Evolutionary conservation across 2,797 vertebrate species (phyloP), one percentile per base, ranked within the genome.

Genomic region (Cossypha caffra): DNA sequence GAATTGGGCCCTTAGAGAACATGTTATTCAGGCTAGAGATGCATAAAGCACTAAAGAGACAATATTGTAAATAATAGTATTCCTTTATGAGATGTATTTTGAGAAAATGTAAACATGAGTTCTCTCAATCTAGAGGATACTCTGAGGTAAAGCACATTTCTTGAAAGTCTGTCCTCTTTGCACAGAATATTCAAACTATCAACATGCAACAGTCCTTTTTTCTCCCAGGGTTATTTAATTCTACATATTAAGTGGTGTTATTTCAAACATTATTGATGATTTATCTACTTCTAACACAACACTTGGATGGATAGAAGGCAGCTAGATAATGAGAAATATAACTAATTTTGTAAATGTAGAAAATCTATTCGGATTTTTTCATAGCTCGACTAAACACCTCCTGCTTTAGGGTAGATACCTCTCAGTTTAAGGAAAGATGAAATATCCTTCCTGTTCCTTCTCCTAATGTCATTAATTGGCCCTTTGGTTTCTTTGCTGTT

Each of bases 11-110:
- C 48, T 90, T 71, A 63, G 76, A 83, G 62, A 80, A 63, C 76
- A 50, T 2, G 19, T 38, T 90, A 52, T 84, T 92, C 37, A 57
- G 26, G 8, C 13, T 84, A 67, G 37, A 88, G 83, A 26, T 38
- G 13, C 26, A 54, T 38, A 63, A 73, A 90, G 50, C 40, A 37
- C 72, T 86, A 51, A 96, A 74, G 48, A 90, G 35, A 81, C 33
- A 47, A 83, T 86, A 88, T 67, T 63, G 66, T 77, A 80, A 86
- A 88, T 55, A 82, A 76, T 75, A 71, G 9, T 48, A 74, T 59
- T 79, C 33, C 31, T 88, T 73, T 48, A 43, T 37, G 7, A 45
- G 40, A n/a, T 45, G 4, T 40, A 51, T 83, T 86, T 92, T 79
- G 33, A 63, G 57, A 93, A 90, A 63, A 66, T 6, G 14, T 54